A percentile compares a stretch with the other conserved stretches of the same genome.
phyloP scores from a whole-genome alignment of 2,888 invertebrate species.

The Sympetrum striolatum region DNA sequence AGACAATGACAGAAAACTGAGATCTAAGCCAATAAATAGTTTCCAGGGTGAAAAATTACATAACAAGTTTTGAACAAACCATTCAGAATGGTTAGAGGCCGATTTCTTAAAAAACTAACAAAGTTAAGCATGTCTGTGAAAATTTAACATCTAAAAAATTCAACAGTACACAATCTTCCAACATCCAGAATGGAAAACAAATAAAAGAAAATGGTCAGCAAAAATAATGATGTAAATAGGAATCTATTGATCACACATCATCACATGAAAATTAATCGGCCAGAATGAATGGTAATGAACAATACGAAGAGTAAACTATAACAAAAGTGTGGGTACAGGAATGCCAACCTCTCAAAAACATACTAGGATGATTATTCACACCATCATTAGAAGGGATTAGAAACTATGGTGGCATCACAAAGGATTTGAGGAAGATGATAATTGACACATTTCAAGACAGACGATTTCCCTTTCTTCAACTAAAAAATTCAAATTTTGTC shows the following conservation, averaged over 20 bases:
- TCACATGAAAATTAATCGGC: background rate
- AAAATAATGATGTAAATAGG: background rate
- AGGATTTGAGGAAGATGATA: background rate
- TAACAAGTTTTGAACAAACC: conserved; percentile 8
- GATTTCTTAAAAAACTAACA: background rate
- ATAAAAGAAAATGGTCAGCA: background rate
- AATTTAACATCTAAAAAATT: background rate
- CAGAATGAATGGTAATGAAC: background rate
- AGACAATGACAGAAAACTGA: background rate
- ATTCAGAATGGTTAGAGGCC: background rate
- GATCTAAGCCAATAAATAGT: conserved; percentile 19
- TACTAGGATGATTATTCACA: background rate
- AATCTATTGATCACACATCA: background rate
- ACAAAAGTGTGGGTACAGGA: conserved; percentile 13
- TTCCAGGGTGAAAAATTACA: conserved; percentile 8
- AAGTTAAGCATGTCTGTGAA: background rate
- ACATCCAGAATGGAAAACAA: background rate
- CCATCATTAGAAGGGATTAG: background rate
- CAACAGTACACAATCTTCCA: conserved; percentile 20
- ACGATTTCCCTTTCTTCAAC: background rate
- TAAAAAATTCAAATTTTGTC: background rate
- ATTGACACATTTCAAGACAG: conserved; percentile 19
- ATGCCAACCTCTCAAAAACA: background rate
- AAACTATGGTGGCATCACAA: background rate
- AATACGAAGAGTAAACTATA: background rate